phyloP scores from a whole-genome alignment of 2,888 invertebrate genomes.

The Melieria crassipennis region DNA sequence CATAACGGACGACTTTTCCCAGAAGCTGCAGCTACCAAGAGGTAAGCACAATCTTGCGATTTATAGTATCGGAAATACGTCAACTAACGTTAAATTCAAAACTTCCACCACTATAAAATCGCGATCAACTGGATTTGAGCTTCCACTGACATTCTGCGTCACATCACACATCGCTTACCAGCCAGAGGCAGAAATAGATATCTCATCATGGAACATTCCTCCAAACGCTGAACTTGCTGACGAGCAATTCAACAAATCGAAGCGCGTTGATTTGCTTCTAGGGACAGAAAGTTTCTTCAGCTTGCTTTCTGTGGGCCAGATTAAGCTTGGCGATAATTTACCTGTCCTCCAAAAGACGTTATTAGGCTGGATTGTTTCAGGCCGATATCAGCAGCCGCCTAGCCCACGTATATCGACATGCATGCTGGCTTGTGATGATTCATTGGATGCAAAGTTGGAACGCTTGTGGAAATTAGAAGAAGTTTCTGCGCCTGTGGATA shows the following conservation, averaged over 20 bases:
- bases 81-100: slow-evolving; percentile 31
- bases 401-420: not conserved
- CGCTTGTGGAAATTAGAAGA: slow-evolving; percentile 28
- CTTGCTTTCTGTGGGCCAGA: slow-evolving; percentile 41
- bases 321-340: slow-evolving; percentile 36
- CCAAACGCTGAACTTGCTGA: slow-evolving; percentile 38
- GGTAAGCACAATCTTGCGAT: slow-evolving; percentile 26
- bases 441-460: slow-evolving; percentile 26
- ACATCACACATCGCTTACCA: slow-evolving; percentile 42
- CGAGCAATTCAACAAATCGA: slow-evolving; percentile 37
- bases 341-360: slow-evolving; percentile 43
- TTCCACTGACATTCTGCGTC: slow-evolving; percentile 33
- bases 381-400: slow-evolving; percentile 20
- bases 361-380: slow-evolving; percentile 43
- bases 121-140: slow-evolving; percentile 37
- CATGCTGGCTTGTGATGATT: slow-evolving; percentile 22
- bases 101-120: slow-evolving; percentile 37
- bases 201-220: slow-evolving; percentile 39
- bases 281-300: slow-evolving; percentile 40
- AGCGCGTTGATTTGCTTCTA: slow-evolving; percentile 39
- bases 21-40: slow-evolving; percentile 18
- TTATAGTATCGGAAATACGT: slow-evolving; percentile 32
- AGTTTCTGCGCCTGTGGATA: not conserved
- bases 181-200: slow-evolving; percentile 38
- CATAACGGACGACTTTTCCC: slow-evolving; percentile 29